Evolutionary conservation across 2,888 invertebrate genomes (phyloP).

Genomic region (Mechanitis messenoides): DNA sequence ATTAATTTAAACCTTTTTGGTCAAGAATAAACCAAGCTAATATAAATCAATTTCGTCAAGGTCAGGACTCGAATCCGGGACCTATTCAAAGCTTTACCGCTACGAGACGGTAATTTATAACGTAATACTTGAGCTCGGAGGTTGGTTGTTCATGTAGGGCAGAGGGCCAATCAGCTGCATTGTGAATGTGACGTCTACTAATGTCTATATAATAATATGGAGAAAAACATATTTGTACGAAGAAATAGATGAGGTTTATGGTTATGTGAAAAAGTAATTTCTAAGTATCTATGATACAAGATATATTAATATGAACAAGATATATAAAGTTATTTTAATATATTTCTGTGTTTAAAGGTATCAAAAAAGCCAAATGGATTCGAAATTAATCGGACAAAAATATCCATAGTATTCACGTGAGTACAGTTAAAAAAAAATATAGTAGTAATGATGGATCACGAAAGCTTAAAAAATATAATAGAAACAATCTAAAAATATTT

Average conservation of each 20-base stretch:
- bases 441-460: too few relatives aligned
- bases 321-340: conserved; percentile 3
- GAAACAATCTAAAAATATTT: too few relatives aligned
- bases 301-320: background rate
- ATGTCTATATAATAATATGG: conserved; percentile 52
- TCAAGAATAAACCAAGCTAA: too few relatives aligned
- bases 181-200: conserved; percentile 55
- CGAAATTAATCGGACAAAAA: too few relatives aligned
- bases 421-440: too few relatives aligned
- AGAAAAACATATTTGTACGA: conserved; percentile 33
- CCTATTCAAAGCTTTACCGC: conserved; percentile 5
- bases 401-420: too few relatives aligned
- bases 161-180: conserved; percentile 55
- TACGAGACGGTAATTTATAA: conserved; percentile 11
- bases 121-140: conserved; percentile 32
- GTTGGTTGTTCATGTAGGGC: conserved; percentile 35
- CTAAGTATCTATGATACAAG: background rate
- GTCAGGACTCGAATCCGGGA: conserved; percentile 8
- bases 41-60: conserved; percentile 14
- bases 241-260: conserved; percentile 36
- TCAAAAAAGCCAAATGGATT: too few relatives aligned
- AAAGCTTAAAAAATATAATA: too few relatives aligned
- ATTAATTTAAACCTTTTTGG: too few relatives aligned
- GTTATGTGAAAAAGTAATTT: too few relatives aligned
- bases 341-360: too few relatives aligned